These are phyloP conservation scores for Mus pahari DNA, from an alignment of 2,113 vertebrate genomes.

Conservation along the genomic window DNA sequence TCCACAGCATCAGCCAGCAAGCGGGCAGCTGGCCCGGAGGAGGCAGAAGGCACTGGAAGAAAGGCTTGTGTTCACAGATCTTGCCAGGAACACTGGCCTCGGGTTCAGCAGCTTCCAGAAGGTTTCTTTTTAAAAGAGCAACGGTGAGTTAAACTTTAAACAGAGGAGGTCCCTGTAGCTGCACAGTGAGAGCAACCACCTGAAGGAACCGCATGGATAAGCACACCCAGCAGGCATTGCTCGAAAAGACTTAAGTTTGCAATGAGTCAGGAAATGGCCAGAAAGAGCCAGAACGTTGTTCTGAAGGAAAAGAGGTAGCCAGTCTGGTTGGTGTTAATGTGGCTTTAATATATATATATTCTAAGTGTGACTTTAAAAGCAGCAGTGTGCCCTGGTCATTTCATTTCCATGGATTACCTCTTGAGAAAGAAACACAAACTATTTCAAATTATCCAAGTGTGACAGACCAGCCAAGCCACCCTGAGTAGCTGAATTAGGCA, in stretches of 20 bases:
- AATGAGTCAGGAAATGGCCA: background rate
- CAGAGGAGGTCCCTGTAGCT: background rate
- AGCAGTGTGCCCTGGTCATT: background rate
- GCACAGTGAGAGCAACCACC: background rate
- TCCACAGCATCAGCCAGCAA: slow-evolving; percentile 6
- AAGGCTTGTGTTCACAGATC: slow-evolving; percentile 63
- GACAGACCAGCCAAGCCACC: background rate
- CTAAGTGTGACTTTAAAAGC: slow-evolving; percentile 16
- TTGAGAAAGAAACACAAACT: slow-evolving; percentile 60
- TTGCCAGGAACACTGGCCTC: background rate
- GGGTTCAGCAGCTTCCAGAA: slow-evolving; percentile 60
- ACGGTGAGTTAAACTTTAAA: slow-evolving; percentile 50
- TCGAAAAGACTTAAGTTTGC: slow-evolving; percentile 23
- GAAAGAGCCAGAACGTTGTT: background rate
- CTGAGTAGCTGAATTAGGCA: background rate
- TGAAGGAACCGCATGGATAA: background rate
- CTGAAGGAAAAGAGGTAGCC: slow-evolving; percentile 3
- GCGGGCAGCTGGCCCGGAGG: slow-evolving; percentile 56
- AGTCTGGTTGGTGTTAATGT: background rate
- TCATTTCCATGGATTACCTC: background rate
- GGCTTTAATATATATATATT: no score
- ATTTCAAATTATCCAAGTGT: slow-evolving; percentile 51
- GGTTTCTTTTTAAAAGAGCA: slow-evolving; percentile 13
- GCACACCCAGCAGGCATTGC: background rate
- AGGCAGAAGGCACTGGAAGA: slow-evolving; percentile 59